Conservation (phyloP, 2,113 vertebrate species). For the Caracal caracal region DNA sequence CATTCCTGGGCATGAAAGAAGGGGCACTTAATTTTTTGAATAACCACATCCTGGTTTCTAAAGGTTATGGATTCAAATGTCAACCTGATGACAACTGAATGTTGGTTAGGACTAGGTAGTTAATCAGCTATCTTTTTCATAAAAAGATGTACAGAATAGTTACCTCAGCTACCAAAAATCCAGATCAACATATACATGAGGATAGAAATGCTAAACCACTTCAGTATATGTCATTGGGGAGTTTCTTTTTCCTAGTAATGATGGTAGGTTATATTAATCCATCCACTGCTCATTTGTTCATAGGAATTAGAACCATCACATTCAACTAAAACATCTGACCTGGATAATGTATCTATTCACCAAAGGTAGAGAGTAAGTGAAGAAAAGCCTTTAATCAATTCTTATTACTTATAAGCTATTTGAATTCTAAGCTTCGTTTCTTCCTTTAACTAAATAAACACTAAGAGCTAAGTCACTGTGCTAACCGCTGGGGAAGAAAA, state of each 20-base stretch:
- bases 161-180: not conserved
- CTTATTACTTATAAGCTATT: not conserved
- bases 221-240: not conserved
- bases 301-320: not conserved
- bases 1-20: not conserved
- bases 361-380: not conserved
- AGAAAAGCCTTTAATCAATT: not conserved
- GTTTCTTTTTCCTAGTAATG: not conserved
- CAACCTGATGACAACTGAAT: not conserved
- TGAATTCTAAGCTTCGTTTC: slow-evolving; percentile 15
- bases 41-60: not conserved
- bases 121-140: not conserved
- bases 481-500: slow-evolving; percentile 7
- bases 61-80: slow-evolving; percentile 1
- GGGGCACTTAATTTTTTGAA: not conserved
- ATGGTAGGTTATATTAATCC: not conserved
- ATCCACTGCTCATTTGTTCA: not conserved
- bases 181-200: not conserved
- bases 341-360: not conserved
- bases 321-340: slow-evolving; percentile 11
- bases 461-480: not conserved
- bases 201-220: not conserved
- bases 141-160: not conserved
- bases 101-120: not conserved
- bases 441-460: slow-evolving; percentile 1